Conservation (phyloP, 64 coral and sea anemone species). For the Montipora sp. region DNA sequence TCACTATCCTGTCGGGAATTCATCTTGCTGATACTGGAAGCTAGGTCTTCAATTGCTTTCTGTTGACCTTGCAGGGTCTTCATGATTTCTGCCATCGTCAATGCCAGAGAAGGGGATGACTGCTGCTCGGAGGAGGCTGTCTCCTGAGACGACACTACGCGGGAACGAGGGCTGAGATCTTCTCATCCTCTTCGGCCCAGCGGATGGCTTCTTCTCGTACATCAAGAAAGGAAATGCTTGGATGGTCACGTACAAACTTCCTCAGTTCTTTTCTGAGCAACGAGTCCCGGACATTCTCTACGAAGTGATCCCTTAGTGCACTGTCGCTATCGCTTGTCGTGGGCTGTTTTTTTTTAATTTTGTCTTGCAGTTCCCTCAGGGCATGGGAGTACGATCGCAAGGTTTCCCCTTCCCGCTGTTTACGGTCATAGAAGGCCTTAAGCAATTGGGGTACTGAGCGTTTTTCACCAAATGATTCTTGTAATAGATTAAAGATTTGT, state of each 20-base stretch:
- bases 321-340: background rate
- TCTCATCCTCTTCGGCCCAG: constrained; percentile 66
- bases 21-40: background rate
- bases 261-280: constrained; percentile 53
- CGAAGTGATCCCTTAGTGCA: background rate
- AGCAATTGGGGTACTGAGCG: background rate
- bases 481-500: too few relatives aligned
- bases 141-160: too few relatives aligned
- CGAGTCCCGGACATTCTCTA: background rate
- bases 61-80: constrained; percentile 35
- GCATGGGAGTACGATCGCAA: background rate
- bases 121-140: too few relatives aligned
- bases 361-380: background rate
- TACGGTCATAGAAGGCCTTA: constrained; percentile 1
- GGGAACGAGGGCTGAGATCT: background rate
- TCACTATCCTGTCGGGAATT: background rate
- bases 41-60: background rate
- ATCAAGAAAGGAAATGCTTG: constrained; percentile 40
- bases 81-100: background rate
- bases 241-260: constrained; percentile 12
- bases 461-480: constrained; percentile 9
- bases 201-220: constrained; percentile 51
- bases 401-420: background rate
- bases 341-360: too few relatives aligned
- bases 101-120: too few relatives aligned